Conservation (phyloP, 2,797 vertebrate species). For the Limnodromus scolopaceus region DNA sequence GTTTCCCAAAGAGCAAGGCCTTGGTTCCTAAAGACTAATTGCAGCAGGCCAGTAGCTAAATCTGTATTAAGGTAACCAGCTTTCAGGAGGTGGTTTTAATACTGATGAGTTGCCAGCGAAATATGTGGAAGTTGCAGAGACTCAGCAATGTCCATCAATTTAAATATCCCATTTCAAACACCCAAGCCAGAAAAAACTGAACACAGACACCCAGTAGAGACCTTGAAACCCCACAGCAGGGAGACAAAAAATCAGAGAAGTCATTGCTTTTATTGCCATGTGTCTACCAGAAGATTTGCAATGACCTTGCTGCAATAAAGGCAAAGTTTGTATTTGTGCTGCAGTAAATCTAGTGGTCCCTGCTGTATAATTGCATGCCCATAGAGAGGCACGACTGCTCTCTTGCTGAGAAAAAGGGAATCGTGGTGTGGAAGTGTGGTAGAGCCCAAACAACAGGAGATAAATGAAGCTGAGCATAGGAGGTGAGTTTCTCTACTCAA, state of each 20-base stretch:
- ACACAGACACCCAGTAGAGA: neutral
- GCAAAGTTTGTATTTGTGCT: neutral
- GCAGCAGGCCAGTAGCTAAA: neutral
- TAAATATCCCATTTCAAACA: neutral
- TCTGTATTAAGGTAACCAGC: neutral
- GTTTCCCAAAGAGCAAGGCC: neutral
- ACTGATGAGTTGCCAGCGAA: neutral
- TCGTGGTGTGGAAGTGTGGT: neutral
- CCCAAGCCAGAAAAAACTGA: neutral
- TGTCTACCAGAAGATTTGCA: neutral
- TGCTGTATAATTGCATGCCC: neutral
- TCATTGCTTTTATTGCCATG: neutral
- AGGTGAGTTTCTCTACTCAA: neutral
- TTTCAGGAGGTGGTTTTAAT: neutral
- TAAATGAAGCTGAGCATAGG: neutral
- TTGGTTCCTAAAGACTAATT: neutral
- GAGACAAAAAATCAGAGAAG: neutral
- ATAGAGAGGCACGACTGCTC: neutral
- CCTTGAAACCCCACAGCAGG: neutral
- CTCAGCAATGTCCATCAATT: neutral
- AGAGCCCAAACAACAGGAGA: neutral
- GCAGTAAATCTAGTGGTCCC: neutral
- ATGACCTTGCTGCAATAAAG: neutral
- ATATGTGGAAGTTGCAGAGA: neutral
- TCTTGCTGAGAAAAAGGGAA: neutral